Evolutionary conservation across 2,888 invertebrate genomes (phyloP), one percentile per base, ranked within the genome.

Genomic region (Teinopalpus imperialis): DNA sequence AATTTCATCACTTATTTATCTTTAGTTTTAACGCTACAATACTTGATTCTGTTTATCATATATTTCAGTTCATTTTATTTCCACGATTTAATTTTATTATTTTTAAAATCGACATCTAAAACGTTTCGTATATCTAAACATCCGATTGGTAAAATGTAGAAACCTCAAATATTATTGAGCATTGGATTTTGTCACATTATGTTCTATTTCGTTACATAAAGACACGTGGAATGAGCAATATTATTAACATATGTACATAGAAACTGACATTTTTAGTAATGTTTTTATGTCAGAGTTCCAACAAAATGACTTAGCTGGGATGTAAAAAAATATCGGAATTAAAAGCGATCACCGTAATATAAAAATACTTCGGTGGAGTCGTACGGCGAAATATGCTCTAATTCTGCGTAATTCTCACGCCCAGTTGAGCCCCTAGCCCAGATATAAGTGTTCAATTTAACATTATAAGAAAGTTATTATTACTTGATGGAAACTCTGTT

Each of bases 21-120:
- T n/a, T n/a, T n/a, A n/a, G n/a, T n/a, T n/a, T 66, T 73, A 67
- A 57, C 56, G 69, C 73, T 81, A 80, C 72, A 66, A 66, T 45
- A 74, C 69, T 70, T 59, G 60, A 59, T 52, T 64, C 65, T 66
- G 74, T 68, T 69, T 69, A 63, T 76, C 71, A 68, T 74, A 73
- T 74, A 70, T 67, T 73, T 85, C 85, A 85, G 85, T 85, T 81
- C 85, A 72, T 83, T 83, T 81, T 75, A 80, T 66, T 80, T 81
- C 76, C n/a, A 13, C 9, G 2, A 27, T 43, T 78, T 79, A 73
- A 50, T 48, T 40, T 52, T 49, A 35, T 49, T 52, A 49, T 48
- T 55, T 57, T 53, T 45, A 54, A 57, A 69, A 70, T 62, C 59
- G 66, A 72, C 64, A 62, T 70, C 65, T 69, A 70, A 70, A 69